Evolutionary conservation across 2,113 vertebrate genomes (phyloP).

Genomic region (Talpa occidentalis): DNA sequence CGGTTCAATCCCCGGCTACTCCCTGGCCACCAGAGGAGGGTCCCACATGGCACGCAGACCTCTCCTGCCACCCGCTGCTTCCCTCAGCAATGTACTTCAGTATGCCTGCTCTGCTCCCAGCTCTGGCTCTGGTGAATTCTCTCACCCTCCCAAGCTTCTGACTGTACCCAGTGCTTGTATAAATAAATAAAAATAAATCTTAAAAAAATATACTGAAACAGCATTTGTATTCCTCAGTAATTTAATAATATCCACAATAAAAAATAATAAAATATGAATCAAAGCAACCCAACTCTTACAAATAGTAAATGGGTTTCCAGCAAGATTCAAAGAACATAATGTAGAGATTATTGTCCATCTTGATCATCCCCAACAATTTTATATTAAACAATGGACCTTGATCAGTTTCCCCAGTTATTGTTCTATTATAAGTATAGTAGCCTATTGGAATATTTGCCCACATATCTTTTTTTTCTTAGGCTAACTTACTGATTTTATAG

Average conservation of each 20-base stretch:
- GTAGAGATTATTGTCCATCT: background rate
- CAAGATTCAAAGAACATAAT: constrained; percentile 26
- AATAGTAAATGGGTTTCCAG: background rate
- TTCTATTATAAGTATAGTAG: background rate
- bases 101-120: too few species aligned
- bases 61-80: too few species aligned
- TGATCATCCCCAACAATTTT: background rate
- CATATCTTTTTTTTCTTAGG: background rate
- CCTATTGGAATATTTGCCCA: background rate
- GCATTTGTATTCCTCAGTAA: background rate
- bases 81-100: too few species aligned
- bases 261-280: constrained; percentile 16
- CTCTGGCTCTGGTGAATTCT: too few species aligned
- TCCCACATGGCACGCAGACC: too few species aligned
- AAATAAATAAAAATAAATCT: too few species aligned
- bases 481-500: constrained; percentile 44
- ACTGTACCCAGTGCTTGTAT: too few species aligned
- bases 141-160: too few species aligned
- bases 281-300: background rate
- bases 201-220: background rate
- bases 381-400: background rate
- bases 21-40: too few species aligned
- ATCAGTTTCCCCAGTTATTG: background rate
- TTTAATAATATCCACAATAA: background rate
- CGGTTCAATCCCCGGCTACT: too few species aligned